phyloP scores from a whole-genome alignment of 2,113 vertebrate genomes.

The Sinosuthora webbiana region DNA sequence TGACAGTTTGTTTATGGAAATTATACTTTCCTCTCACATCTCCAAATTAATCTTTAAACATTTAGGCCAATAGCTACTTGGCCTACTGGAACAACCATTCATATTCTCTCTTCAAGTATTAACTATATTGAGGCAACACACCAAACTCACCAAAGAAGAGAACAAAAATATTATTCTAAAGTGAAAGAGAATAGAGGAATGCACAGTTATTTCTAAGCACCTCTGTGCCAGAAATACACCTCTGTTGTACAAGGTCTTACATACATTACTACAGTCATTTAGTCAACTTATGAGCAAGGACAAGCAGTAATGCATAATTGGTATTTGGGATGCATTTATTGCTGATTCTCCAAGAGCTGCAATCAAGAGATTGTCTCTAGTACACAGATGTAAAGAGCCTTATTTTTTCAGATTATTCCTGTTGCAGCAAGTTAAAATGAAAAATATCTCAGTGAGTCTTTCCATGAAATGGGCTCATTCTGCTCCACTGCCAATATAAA shows the following conservation, averaged over 20 bases:
- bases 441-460: neutral
- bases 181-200: neutral
- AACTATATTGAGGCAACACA: neutral
- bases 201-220: neutral
- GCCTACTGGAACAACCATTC: neutral
- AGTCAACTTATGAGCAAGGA: neutral
- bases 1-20: neutral
- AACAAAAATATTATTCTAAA: conserved; percentile 2
- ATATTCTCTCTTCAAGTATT: neutral
- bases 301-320: neutral
- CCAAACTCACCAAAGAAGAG: neutral
- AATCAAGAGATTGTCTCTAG: neutral
- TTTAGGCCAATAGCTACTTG: neutral
- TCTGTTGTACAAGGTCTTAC: neutral
- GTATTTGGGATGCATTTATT: neutral
- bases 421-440: neutral
- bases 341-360: neutral
- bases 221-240: neutral
- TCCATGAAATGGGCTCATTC: neutral
- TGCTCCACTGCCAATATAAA: neutral
- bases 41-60: neutral
- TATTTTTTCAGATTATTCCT: neutral
- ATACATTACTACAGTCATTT: neutral
- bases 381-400: neutral
- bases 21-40: neutral